Evolutionary conservation across 2,113 vertebrate species (phyloP).

Genomic region (Eolophus roseicapilla): DNA sequence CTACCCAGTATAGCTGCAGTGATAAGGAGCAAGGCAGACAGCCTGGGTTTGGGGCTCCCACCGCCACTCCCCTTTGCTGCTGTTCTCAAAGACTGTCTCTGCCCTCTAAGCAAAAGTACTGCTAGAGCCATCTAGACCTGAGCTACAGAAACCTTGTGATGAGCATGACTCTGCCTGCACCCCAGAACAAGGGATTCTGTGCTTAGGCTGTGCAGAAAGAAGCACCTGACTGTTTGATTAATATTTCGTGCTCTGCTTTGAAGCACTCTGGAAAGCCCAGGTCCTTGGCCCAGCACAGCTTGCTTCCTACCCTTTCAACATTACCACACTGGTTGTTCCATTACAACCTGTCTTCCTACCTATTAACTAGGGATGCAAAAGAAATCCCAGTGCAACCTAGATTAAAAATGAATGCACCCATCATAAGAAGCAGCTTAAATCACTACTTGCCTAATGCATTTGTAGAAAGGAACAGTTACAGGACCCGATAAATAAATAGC

Average conservation of each 20-base stretch:
- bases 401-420: not conserved
- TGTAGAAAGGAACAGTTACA: not conserved
- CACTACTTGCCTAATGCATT: not conserved
- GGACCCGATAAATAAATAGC: not conserved
- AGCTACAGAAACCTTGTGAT: not conserved
- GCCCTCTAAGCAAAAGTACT: not conserved
- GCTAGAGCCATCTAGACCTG: not conserved
- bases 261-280: not conserved
- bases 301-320: constrained; percentile 16
- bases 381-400: not conserved
- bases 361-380: constrained; percentile 5
- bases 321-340: not conserved
- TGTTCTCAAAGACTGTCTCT: not conserved
- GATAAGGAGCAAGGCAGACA: not conserved
- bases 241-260: not conserved
- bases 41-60: not conserved
- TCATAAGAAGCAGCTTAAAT: not conserved
- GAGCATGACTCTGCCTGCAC: not conserved
- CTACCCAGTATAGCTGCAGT: not conserved
- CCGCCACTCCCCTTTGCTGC: not conserved
- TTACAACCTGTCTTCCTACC: constrained; percentile 6
- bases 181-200: constrained; percentile 7
- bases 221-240: constrained; percentile 40
- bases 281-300: constrained; percentile 42
- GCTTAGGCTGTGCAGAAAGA: not conserved